These are phyloP conservation scores for Epizoanthus rinbou DNA, from an alignment of 92 coral and sea anemone genomes.

Conservation along the genomic window DNA sequence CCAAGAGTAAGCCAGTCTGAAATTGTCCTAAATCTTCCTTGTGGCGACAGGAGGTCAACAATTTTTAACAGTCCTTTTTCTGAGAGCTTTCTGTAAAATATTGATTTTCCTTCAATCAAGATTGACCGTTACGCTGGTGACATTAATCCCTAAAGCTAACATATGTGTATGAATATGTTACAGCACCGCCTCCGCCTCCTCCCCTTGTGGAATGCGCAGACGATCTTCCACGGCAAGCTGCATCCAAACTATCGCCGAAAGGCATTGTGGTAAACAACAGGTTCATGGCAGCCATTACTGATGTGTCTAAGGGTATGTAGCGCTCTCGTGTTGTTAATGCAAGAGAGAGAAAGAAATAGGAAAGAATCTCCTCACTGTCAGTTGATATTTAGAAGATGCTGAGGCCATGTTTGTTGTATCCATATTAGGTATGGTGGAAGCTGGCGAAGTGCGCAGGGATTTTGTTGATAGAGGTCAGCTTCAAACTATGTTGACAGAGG, in stretches of 20 bases:
- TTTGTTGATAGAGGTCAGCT: constrained; percentile 1
- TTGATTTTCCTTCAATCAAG: constrained; percentile 9
- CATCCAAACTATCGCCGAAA: constrained; percentile 20
- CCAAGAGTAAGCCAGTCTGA: not conserved
- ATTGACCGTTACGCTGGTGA: too few relatives aligned
- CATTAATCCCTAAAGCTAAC: too few relatives aligned
- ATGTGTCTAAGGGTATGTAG: constrained; percentile 23
- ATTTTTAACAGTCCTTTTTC: constrained; percentile 12
- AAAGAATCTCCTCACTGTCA: too few relatives aligned
- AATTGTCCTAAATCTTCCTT: not conserved
- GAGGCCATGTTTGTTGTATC: not conserved
- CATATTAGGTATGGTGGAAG: constrained; percentile 4
- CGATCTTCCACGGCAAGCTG: constrained; percentile 22
- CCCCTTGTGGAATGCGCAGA: constrained; percentile 23
- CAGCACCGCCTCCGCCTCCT: constrained; percentile 9
- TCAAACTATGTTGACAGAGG: not conserved
- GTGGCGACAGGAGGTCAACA: not conserved
- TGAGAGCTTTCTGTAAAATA: constrained; percentile 1
- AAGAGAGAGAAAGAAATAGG: not conserved
- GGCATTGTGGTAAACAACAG: constrained; percentile 15
- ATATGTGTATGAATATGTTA: too few relatives aligned
- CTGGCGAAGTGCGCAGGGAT: constrained; percentile 14
- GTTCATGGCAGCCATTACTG: constrained; percentile 19
- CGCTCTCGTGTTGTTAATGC: not conserved
- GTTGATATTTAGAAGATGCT: too few relatives aligned